Conservation (phyloP, 2,888 invertebrate genomes). For the Eristalinus sepulchralis region DNA sequence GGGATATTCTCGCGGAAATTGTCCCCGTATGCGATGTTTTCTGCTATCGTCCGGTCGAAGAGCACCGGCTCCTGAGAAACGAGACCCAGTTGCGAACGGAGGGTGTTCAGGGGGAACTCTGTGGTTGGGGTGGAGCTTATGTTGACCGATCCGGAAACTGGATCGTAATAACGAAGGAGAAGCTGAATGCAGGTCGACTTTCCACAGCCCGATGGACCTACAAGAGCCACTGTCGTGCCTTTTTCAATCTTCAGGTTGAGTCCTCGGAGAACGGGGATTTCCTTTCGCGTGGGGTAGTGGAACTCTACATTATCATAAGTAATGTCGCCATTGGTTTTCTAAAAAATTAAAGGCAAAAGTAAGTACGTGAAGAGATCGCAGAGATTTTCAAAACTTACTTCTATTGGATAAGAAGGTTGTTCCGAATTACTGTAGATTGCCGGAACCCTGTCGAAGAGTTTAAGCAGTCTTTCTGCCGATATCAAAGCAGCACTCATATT, state of each 20-base stretch:
- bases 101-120: constrained; percentile 85
- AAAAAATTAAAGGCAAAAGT: constrained; percentile 51
- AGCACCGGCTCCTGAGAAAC: constrained; percentile 93
- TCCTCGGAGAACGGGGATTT: constrained; percentile 87
- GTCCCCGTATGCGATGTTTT: constrained; percentile 94
- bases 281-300: constrained; percentile 91
- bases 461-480: constrained; percentile 87
- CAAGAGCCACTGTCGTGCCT: constrained; percentile 89
- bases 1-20: constrained; percentile 84
- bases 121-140: constrained; percentile 83
- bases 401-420: constrained; percentile 77
- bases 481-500: constrained; percentile 88
- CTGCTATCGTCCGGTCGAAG: constrained; percentile 90
- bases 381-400: constrained; percentile 72
- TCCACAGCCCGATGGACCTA: constrained; percentile 90
- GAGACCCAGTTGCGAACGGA: constrained; percentile 89
- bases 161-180: constrained; percentile 90
- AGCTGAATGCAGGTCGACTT: constrained; percentile 92
- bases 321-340: constrained; percentile 87
- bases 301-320: constrained; percentile 87
- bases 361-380: not conserved
- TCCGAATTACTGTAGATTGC: constrained; percentile 81
- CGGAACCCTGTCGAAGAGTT: constrained; percentile 84
- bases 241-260: constrained; percentile 85
- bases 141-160: constrained; percentile 84